Evolutionary conservation across 2,797 vertebrate genomes (phyloP).

Genomic region (Ctenopoma kingsleyae): DNA sequence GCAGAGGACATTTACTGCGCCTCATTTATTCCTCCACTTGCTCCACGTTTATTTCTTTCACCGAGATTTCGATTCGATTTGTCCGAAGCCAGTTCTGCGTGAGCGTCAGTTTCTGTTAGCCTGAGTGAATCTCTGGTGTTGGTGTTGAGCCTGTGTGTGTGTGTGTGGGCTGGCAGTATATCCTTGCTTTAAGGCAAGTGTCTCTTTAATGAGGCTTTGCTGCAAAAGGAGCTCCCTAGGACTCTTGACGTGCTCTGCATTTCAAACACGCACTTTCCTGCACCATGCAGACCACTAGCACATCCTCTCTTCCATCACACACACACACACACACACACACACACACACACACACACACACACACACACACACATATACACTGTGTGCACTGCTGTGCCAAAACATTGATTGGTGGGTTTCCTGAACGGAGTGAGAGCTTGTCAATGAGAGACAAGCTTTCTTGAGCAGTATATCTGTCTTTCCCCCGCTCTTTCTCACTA

Average conservation of each 20-base stretch:
- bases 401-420: slow-evolving; percentile 67
- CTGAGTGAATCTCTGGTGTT: slow-evolving; percentile 27
- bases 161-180: slow-evolving; percentile 77
- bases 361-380: too few relatives aligned
- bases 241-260: slow-evolving; percentile 81
- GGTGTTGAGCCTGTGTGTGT: slow-evolving; percentile 17
- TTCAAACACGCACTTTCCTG: slow-evolving; percentile 71
- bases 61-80: slow-evolving; percentile 46
- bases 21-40: slow-evolving; percentile 23
- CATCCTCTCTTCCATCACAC: slow-evolving; percentile 32
- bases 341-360: too few relatives aligned
- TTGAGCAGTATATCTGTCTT: slow-evolving; percentile 54
- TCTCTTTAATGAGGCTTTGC: slow-evolving; percentile 87
- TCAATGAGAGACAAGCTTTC: slow-evolving; percentile 70
- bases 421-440: slow-evolving; percentile 65
- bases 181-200: slow-evolving; percentile 82
- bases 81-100: slow-evolving; percentile 17
- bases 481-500: slow-evolving; percentile 11
- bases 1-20: slow-evolving; percentile 27
- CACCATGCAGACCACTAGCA: slow-evolving; percentile 31
- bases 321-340: slow-evolving; percentile 18
- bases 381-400: slow-evolving; percentile 26
- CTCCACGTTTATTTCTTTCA: slow-evolving; percentile 25
- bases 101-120: slow-evolving; percentile 40
- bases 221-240: slow-evolving; percentile 78